These are phyloP conservation scores for Anagyrus pseudococci DNA, from an alignment of 2,888 invertebrate species.

Conservation along the genomic window DNA sequence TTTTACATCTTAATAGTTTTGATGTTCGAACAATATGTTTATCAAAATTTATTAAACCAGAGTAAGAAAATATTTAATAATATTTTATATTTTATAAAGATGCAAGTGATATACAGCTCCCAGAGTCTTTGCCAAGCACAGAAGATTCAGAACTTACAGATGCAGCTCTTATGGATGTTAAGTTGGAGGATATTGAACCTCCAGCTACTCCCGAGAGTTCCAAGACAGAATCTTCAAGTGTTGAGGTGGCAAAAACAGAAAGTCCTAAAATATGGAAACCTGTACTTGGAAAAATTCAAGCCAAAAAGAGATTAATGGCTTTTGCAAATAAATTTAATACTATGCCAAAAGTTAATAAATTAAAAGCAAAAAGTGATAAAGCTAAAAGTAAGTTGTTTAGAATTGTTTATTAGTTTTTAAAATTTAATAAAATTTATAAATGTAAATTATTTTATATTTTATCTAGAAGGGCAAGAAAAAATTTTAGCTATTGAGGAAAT, in stretches of 20 bases:
- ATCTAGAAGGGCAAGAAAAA: slow-evolving; percentile 49
- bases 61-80: no score
- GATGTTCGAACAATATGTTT: neutral
- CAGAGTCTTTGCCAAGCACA: slow-evolving; percentile 21
- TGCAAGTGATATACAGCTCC: slow-evolving; percentile 15
- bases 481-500: slow-evolving; percentile 59
- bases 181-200: slow-evolving; percentile 47
- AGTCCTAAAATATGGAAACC: slow-evolving; percentile 55
- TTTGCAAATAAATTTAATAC: slow-evolving; percentile 57
- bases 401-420: slow-evolving; percentile 10
- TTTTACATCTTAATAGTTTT: neutral
- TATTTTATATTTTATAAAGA: slow-evolving; percentile 15
- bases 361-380: slow-evolving; percentile 42
- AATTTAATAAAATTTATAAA: slow-evolving; percentile 5
- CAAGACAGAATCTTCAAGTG: slow-evolving; percentile 40
- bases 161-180: slow-evolving; percentile 32
- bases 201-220: slow-evolving; percentile 52
- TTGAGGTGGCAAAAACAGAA: slow-evolving; percentile 47
- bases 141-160: slow-evolving; percentile 22
- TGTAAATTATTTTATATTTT: slow-evolving; percentile 4
- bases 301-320: slow-evolving; percentile 59
- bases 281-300: slow-evolving; percentile 58
- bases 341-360: slow-evolving; percentile 48
- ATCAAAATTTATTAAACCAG: neutral
- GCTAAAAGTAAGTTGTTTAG: slow-evolving; percentile 25